Conservation (phyloP, 1,140 invertebrate genomes). For the Scaptomyza graminum region DNA sequence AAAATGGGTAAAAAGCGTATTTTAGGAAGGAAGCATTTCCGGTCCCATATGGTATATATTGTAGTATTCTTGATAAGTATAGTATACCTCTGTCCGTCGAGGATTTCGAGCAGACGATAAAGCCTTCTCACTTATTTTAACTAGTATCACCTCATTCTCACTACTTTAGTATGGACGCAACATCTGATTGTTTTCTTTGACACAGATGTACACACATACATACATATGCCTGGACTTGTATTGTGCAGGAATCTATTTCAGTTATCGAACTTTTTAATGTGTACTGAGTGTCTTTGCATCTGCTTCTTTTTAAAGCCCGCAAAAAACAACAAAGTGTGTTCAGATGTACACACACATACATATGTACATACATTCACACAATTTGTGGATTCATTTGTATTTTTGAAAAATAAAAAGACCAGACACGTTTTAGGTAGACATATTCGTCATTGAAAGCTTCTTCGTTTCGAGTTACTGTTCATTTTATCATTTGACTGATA, state of each 20-base stretch:
- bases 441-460: slow-evolving; percentile 68
- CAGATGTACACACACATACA: background rate
- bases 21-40: too few species aligned
- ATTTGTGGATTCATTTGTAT: background rate
- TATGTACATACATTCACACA: background rate
- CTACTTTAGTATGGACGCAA: background rate
- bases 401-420: slow-evolving; percentile 33
- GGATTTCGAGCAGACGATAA: too few species aligned
- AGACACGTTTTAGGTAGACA: slow-evolving; percentile 72
- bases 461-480: slow-evolving; percentile 55
- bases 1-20: too few species aligned
- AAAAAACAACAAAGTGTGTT: slow-evolving; percentile 38
- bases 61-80: too few species aligned
- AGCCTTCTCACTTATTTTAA: background rate
- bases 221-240: slow-evolving; percentile 14
- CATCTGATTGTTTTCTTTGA: background rate
- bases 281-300: slow-evolving; percentile 28
- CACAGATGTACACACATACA: too few species aligned
- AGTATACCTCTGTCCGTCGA: too few species aligned
- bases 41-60: too few species aligned
- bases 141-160: background rate
- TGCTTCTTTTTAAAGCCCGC: slow-evolving; percentile 47
- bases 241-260: slow-evolving; percentile 16
- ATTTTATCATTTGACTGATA: slow-evolving; percentile 80
- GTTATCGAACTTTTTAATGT: slow-evolving; percentile 4